Evolutionary conservation across 2,888 invertebrate species (phyloP), one percentile per base, ranked within the genome.

Genomic region (Anthophora plumipes): DNA sequence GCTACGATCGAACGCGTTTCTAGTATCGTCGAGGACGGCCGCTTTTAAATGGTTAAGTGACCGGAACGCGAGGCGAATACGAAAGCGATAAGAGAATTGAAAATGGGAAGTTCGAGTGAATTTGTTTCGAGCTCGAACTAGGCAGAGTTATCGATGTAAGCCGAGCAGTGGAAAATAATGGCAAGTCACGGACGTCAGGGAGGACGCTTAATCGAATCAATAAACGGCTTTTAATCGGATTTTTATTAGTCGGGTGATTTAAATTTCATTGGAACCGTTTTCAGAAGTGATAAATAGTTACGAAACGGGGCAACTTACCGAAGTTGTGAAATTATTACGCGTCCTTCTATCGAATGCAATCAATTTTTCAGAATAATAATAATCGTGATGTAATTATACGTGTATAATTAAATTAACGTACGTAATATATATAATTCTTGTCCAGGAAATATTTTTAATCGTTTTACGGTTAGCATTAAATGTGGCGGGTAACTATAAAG

Each of bases 91-190:
- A 8, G n/a, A 11, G 43, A n/a, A 31, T 8, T 14, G 43, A 68
- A 54, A 54, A 37, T 67, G 22, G 54, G n/a, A 52, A 17, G 12
- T 55, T 12, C 12, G 12, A 14, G 4, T n/a, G 37, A 25, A 20
- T 11, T 41, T 14, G 12, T 39, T n/a, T n/a, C 41, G 54, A 41
- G 67, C 31, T 55, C 12, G n/a, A 55, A 55, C 25, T 67, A n/a
- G 6, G 55, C 9, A 14, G 43, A 43, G 8, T 41, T 43, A 25
- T 55, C 41, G 67, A 67, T 67, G 25, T 55, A 67, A 55, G 52
- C 54, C 54, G 1, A 9, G 22, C 22, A 12, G 14, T 22, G 72
- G 52, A 22, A 55, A 72, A 46, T 46, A 55, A 64, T 20, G 55
- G 57, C 17, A n/a, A 59, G n/a, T 22, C 12, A 46, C 39, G 31